phyloP scores from a whole-genome alignment of 2,797 vertebrate genomes.

The Eurystomus glaucurus region DNA sequence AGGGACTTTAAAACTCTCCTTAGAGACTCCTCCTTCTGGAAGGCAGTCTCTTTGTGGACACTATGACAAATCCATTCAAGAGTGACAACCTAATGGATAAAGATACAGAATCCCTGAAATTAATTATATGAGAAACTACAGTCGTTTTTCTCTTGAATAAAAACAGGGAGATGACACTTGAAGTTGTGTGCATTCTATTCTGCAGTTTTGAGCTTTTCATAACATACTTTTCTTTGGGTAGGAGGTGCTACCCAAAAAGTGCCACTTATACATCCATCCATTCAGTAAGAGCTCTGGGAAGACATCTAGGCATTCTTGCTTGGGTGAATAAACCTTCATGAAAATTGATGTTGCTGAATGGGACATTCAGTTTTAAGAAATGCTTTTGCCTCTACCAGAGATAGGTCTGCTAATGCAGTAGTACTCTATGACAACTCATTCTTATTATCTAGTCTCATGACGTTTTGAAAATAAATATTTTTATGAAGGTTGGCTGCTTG shows the following conservation, averaged over 20 bases:
- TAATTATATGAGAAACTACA: neutral
- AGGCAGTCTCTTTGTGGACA: neutral
- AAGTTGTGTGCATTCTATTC: neutral
- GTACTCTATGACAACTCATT: neutral
- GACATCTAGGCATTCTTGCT: neutral
- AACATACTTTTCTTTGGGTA: neutral
- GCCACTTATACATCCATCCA: neutral
- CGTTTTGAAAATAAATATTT: constrained; percentile 20
- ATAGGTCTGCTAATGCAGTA: neutral
- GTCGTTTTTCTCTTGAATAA: neutral
- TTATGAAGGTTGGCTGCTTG: neutral
- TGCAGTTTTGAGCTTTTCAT: neutral
- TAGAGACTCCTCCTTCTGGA: neutral
- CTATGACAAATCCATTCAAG: neutral
- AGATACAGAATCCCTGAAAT: neutral
- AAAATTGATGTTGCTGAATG: neutral
- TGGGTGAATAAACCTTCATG: neutral
- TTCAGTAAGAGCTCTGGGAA: neutral
- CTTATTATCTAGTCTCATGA: neutral
- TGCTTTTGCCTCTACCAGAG: neutral
- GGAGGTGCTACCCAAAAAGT: neutral
- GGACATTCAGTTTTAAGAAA: neutral
- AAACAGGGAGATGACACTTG: neutral
- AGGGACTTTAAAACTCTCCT: neutral
- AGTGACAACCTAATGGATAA: neutral